Base-by-base conservation (phyloP, 2,888 invertebrate species). In the Microctonus brassicae region DNA sequence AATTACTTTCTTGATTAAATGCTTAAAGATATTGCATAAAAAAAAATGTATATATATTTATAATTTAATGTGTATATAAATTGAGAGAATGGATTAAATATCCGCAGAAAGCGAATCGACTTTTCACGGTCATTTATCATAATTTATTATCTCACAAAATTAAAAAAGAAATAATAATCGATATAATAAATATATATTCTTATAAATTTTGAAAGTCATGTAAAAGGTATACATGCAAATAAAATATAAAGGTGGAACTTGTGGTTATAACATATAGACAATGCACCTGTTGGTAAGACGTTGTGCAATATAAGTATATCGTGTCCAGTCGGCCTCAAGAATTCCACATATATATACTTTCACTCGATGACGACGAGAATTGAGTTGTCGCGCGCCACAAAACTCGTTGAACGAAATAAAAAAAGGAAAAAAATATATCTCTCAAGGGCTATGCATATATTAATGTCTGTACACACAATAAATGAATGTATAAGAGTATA, bases 341-440 rank as follows among this genome's bases (percentile, higher is more conserved):
- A 83, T 82, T 85, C 82, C 81, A 64, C 68, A n/a, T n/a, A 78
- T 81, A n/a, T n/a, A 78, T 81, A 84, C 85, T 85, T 85, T 85
- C 85, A 84, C 85, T 85, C 79, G 69, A 73, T 73, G 65, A 53
- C 47, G 33, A 63, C 47, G 33, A 63, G 62, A 66, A 61, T 63
- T 61, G 53, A 66, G 69, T 57, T 69, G 63, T 70, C 36, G 52
- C 53, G 34, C 33, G 24, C 61, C 64, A 39, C 60, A 60, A 71
- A 72, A 69, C 69, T 71, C 66, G 62, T 65, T 67, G 55, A 65
- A 66, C 64, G 39, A 24, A 24, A 42, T 24, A 65, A 33, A 66
- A 69, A 17, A 17, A 7, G 5, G 6, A 17, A 47, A 47, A 17
- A 47, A 47, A 47, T 6, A 47, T 2, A 20, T 1, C 17, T 17